phyloP scores from a whole-genome alignment of 1,140 invertebrate species.

The Panagrolaimus sp. region DNA sequence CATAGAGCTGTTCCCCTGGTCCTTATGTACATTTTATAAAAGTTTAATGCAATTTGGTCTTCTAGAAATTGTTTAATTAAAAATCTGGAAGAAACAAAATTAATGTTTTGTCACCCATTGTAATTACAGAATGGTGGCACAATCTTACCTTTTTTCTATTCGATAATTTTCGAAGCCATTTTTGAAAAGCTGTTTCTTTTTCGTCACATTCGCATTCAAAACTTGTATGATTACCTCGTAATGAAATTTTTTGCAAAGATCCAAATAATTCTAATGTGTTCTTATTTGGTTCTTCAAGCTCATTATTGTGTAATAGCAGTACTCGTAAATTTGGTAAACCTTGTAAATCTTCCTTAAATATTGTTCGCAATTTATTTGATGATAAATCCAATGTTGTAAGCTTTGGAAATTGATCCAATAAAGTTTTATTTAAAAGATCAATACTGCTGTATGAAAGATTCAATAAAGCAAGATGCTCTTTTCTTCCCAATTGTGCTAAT shows the following conservation, averaged over 20 bases:
- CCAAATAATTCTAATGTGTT: background rate
- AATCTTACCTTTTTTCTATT: background rate
- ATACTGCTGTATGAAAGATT: conserved; percentile 13
- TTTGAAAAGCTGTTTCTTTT: conserved; percentile 9
- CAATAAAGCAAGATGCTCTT: background rate
- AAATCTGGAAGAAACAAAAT: no score
- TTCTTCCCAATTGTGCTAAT: conserved; percentile 9
- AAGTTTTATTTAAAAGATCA: background rate
- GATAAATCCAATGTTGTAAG: background rate
- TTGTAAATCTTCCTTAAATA: background rate
- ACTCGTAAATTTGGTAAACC: background rate
- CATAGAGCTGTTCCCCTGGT: no score
- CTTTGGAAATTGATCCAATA: conserved; percentile 4
- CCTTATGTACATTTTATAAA: no score
- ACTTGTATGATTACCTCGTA: conserved; percentile 7
- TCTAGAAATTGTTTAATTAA: no score
- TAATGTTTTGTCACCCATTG: no score
- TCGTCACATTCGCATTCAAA: conserved; percentile 10
- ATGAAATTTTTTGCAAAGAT: background rate
- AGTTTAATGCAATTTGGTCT: no score
- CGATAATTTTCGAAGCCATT: background rate
- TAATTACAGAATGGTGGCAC: no score
- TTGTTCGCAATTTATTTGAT: background rate
- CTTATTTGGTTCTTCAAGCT: conserved; percentile 7
- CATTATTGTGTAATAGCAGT: conserved; percentile 5